Evolutionary conservation across 2,113 vertebrate species (phyloP).

Genomic region (Pelodiscus sinensis): DNA sequence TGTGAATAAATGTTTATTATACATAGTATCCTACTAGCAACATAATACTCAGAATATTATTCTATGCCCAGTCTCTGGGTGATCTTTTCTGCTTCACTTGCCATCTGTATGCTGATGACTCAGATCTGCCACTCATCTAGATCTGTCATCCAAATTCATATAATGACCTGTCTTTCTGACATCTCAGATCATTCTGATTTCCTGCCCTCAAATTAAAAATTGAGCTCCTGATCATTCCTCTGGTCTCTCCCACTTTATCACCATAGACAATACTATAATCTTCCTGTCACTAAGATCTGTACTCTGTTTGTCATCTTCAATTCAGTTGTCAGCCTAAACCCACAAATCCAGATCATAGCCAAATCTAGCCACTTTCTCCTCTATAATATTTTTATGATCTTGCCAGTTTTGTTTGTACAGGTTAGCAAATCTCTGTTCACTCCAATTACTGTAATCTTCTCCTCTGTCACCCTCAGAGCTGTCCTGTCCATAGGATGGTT

Average conservation of each 20-base stretch:
- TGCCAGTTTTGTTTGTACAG: background rate
- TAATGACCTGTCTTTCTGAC: background rate
- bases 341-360: background rate
- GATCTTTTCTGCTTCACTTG: background rate
- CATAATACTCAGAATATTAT: background rate
- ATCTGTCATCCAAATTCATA: background rate
- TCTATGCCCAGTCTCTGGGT: background rate
- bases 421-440: background rate
- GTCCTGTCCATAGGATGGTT: no score
- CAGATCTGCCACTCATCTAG: background rate
- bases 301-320: background rate
- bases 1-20: background rate
- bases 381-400: background rate
- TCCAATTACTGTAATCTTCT: background rate
- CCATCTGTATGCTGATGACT: background rate
- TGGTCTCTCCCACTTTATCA: background rate
- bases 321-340: background rate
- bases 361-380: background rate
- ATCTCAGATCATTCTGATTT: background rate
- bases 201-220: background rate
- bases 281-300: background rate
- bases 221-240: background rate
- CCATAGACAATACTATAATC: background rate
- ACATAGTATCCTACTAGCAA: background rate
- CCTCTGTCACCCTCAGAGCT: background rate